A percentile compares a stretch with the other conserved stretches of the same genome.
Evolutionary conservation across 2,888 invertebrate species (phyloP).

Genomic region (Calliscelio sp.): DNA sequence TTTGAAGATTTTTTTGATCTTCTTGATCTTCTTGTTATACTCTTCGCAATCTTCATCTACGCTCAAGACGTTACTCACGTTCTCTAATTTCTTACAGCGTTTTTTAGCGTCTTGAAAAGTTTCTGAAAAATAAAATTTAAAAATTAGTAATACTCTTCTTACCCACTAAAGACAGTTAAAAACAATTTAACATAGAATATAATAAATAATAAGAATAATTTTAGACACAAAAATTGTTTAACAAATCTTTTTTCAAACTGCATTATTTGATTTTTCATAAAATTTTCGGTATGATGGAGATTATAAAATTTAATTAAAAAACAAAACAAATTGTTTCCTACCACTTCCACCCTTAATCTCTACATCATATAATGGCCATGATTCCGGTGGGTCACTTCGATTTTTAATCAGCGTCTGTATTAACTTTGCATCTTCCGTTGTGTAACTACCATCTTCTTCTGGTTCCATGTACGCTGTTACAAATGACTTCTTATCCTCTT

Average conservation of each 20-base stretch:
- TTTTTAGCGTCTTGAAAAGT: constrained; percentile 42
- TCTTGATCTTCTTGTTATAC: constrained; percentile 18
- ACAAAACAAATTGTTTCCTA: constrained; percentile 25
- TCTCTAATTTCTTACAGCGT: constrained; percentile 34
- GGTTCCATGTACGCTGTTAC: constrained; percentile 40
- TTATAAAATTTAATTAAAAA: constrained; percentile 14
- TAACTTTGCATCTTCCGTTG: constrained; percentile 18
- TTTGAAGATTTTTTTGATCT: constrained; percentile 26
- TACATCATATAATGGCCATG: constrained; percentile 36
- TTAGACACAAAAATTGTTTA: constrained; percentile 1
- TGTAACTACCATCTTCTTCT: constrained; percentile 31
- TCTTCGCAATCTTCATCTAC: constrained; percentile 25
- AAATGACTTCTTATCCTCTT: constrained; percentile 38
- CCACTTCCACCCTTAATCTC: constrained; percentile 40
- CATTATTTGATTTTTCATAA: constrained; percentile 19
- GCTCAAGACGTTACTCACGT: constrained; percentile 12
- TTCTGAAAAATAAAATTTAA: constrained; percentile 38
- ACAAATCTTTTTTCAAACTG: constrained; percentile 2
- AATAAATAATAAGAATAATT: no score
- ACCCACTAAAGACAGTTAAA: background rate
- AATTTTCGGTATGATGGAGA: background rate
- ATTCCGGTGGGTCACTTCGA: constrained; percentile 20
- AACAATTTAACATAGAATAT: no score
- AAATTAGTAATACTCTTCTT: constrained; percentile 1
- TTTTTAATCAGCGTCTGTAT: constrained; percentile 26